Evolutionary conservation across 1,140 invertebrate species (phyloP).

Genomic region (Pseudomyrmex gracilis): DNA sequence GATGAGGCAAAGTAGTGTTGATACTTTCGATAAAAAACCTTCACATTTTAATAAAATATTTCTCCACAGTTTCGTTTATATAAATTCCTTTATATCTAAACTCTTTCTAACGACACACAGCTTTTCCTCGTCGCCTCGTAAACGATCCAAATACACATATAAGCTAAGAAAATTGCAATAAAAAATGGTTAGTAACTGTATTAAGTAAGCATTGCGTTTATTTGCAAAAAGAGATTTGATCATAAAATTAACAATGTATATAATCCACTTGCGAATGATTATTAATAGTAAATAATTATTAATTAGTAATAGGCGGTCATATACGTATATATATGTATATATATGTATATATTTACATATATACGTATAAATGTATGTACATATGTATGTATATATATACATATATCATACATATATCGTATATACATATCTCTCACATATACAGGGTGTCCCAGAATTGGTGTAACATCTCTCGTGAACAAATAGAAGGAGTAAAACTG

Average conservation of each 20-base stretch:
- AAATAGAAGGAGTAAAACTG: no score
- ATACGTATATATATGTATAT: no score
- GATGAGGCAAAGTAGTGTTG: conserved; percentile 18
- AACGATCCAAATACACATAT: conserved; percentile 2
- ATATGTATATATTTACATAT: no score
- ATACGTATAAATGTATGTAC: no score
- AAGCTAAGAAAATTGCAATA: conserved; percentile 61
- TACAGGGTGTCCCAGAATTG: no score
- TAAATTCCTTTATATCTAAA: background rate
- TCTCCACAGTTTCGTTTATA: background rate
- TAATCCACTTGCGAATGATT: conserved; percentile 70
- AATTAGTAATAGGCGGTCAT: no score
- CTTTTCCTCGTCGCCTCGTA: conserved; percentile 11
- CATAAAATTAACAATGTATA: conserved; percentile 81
- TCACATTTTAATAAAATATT: background rate
- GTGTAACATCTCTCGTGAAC: no score
- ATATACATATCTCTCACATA: no score
- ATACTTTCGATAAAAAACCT: background rate
- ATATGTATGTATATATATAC: no score
- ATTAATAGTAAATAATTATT: conserved; percentile 61
- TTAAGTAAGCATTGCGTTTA: conserved; percentile 83
- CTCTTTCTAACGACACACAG: background rate
- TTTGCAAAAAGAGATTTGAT: conserved; percentile 79
- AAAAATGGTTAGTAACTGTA: conserved; percentile 82
- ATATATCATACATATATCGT: no score